Evolutionary conservation across 2,113 vertebrate genomes (phyloP).

Genomic region (Pomatorhinus ruficollis): DNA sequence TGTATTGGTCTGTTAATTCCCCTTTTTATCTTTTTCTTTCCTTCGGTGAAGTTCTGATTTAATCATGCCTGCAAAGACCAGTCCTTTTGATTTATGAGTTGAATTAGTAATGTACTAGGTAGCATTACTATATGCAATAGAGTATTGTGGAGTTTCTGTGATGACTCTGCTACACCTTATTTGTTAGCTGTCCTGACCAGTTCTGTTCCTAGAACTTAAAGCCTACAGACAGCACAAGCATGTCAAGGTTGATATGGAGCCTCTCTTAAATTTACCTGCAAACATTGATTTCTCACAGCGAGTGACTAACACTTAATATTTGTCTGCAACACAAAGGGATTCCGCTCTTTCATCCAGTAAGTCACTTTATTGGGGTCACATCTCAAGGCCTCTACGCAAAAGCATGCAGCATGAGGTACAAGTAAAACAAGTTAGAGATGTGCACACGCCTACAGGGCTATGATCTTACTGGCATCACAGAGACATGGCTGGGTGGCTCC

Average conservation of each 20-base stretch:
- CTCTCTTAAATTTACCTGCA: neutral
- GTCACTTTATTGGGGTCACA: neutral
- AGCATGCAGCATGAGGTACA: neutral
- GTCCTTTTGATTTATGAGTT: neutral
- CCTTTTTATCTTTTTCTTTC: neutral
- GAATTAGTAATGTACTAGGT: neutral
- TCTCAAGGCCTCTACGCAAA: neutral
- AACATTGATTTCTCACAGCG: neutral
- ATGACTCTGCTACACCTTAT: neutral
- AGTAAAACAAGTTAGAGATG: neutral
- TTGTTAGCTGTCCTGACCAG: neutral
- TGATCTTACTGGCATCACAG: neutral
- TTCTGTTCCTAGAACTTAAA: neutral
- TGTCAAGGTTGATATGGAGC: fast-evolving
- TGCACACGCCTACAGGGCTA: neutral
- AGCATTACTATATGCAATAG: neutral
- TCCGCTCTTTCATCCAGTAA: neutral
- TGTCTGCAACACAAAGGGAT: neutral
- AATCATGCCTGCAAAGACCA: neutral
- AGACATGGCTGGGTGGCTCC: neutral
- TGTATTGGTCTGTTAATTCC: neutral
- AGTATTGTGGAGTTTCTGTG: neutral
- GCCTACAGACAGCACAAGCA: fast-evolving
- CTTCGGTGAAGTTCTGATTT: neutral
- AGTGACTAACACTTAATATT: neutral